Evolutionary conservation across 2,888 invertebrate genomes (phyloP), one percentile per base, ranked within the genome.

Genomic region (Schizaphis graminum): DNA sequence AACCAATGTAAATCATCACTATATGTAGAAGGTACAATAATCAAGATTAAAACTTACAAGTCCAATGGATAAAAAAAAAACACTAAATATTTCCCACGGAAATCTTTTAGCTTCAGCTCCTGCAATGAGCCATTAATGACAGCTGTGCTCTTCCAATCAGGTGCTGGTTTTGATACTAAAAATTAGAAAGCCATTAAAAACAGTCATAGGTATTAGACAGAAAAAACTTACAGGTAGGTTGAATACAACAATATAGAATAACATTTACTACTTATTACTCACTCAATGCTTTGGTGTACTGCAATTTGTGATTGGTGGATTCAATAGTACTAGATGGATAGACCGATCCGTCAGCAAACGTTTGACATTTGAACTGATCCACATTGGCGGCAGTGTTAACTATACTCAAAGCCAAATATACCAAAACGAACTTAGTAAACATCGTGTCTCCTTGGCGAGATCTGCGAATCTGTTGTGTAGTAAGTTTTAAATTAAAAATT

Each of bases 221-320:
- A 5, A 77, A 8, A 8, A 77, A 35, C 0, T 16, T 28, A 8
- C 16, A 88, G n/a, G 10, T 8, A 88, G 24, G 47, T 53, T 35
- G 28, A 67, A 53, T 11, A 44, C 94, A n/a, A 92, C 35, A 13
- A 86, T 26, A 87, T 16, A n/a, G 67, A 35, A 67, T 67, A 16
- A 67, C 16, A 67, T 16, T 21, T 21, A 77, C 35, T 77, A 77
- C 11, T n/a, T 47, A 8, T 26, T 95, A 97, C 98, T 97, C 97
- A 99, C 98, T 99, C 96, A 98, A 98, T 95, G 98, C 98, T 96
- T 99, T 98, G 13, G 98, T 98, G 96, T 98, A 98, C 95, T 98
- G 98, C 94, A 99, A 96, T 95, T 98, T 98, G 96, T 99, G 99
- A 95, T 98, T 98, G 95, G 96, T 97, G 92, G 96, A 96, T 57